phyloP scores from a whole-genome alignment of 2,113 vertebrate species.

The Chionodraco myersi region DNA sequence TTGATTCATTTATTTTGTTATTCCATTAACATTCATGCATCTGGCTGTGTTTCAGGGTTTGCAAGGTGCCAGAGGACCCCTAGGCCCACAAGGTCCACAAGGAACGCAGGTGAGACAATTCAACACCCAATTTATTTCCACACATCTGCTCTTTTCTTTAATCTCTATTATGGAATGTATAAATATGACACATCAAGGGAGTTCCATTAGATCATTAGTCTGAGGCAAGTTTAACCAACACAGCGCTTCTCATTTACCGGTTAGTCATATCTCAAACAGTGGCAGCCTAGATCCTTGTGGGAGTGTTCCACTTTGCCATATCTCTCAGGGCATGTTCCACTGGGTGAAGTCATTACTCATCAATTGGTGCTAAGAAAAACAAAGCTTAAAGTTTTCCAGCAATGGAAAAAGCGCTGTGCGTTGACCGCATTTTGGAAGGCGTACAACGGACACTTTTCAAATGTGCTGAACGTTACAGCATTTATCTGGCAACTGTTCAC shows the following conservation, averaged over 20 bases:
- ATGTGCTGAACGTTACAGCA: slow-evolving; percentile 47
- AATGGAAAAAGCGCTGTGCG: slow-evolving; percentile 39
- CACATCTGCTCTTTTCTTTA: neutral
- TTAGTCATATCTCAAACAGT: slow-evolving; percentile 34
- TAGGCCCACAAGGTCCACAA: slow-evolving; percentile 90
- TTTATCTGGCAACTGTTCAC: slow-evolving; percentile 14
- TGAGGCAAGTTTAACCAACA: slow-evolving; percentile 15
- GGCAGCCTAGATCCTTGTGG: slow-evolving; percentile 9
- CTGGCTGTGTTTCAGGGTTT: slow-evolving; percentile 85
- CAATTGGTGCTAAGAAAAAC: slow-evolving; percentile 60
- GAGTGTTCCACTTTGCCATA: slow-evolving; percentile 5
- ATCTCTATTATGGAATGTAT: slow-evolving; percentile 21
- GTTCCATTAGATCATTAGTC: slow-evolving; percentile 41
- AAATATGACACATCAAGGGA: slow-evolving; percentile 39
- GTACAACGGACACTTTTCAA: slow-evolving; percentile 40
- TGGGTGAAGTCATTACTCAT: slow-evolving; percentile 69
- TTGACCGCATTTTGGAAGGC: slow-evolving; percentile 38
- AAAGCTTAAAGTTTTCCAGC: slow-evolving; percentile 57
- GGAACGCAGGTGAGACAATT: slow-evolving; percentile 89
- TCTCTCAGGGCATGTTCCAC: slow-evolving; percentile 66
- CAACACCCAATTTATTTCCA: neutral
- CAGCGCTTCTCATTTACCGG: slow-evolving; percentile 17
- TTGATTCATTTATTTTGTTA: neutral
- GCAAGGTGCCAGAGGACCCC: slow-evolving; percentile 89
- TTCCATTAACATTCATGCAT: neutral